phyloP scores from a whole-genome alignment of 2,888 invertebrate species.

The Scelioninae gen. 1 region DNA sequence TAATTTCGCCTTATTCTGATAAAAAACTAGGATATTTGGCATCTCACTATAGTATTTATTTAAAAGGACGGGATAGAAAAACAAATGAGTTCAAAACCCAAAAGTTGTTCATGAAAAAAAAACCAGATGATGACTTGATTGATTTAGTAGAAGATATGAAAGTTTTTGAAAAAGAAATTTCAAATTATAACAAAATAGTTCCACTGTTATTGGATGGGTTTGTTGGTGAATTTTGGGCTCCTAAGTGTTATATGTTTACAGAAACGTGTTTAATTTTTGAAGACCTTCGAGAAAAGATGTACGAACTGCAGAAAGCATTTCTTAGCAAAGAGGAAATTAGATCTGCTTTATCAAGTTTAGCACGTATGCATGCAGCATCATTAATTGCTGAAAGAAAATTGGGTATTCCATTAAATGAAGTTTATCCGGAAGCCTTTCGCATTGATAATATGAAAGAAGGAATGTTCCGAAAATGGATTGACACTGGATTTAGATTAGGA shows the following conservation, averaged over 20 bases:
- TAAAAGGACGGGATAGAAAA: slow-evolving; percentile 72
- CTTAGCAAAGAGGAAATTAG: slow-evolving; percentile 69
- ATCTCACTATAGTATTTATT: slow-evolving; percentile 72
- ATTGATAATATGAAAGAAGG: slow-evolving; percentile 54
- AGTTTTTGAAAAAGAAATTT: slow-evolving; percentile 85
- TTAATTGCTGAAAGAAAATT: slow-evolving; percentile 76
- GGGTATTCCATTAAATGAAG: slow-evolving; percentile 71
- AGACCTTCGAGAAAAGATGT: slow-evolving; percentile 76
- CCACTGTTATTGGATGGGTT: slow-evolving; percentile 80
- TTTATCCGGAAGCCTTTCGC: slow-evolving; percentile 74
- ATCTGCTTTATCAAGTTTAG: slow-evolving; percentile 75
- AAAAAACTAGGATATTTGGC: slow-evolving; percentile 78
- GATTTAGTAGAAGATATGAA: slow-evolving; percentile 85
- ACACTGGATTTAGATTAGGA: slow-evolving; percentile 12
- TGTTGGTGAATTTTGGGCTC: slow-evolving; percentile 76
- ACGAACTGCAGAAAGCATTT: background rate
- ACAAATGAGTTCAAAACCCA: background rate
- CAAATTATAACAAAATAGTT: slow-evolving; percentile 84
- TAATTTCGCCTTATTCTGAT: slow-evolving; percentile 72
- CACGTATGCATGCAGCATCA: slow-evolving; percentile 76
- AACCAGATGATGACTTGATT: slow-evolving; percentile 85
- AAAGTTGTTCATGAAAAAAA: slow-evolving; percentile 86
- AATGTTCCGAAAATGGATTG: slow-evolving; percentile 24
- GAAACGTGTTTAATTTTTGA: slow-evolving; percentile 81
- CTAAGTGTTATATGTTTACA: slow-evolving; percentile 78